Evolutionary conservation across 2,888 invertebrate genomes (phyloP), one percentile per base, ranked within the genome.

Genomic region (Meganola albula): DNA sequence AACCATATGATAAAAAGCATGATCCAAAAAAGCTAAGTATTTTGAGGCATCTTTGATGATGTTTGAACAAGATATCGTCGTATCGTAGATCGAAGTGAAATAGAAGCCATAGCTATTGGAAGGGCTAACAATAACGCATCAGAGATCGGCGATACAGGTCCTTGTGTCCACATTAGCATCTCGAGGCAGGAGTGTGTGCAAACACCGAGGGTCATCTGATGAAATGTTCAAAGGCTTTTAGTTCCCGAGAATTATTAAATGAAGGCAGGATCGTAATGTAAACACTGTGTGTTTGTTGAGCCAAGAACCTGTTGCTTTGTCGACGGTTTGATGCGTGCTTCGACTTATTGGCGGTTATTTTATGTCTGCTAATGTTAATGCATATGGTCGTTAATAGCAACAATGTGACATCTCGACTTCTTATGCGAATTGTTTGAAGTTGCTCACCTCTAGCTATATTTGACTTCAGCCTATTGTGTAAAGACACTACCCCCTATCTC

Each of bases 171-270:
- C 84, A 85, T 83, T 83, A 84, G 84, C 84, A 83, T 83, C 80
- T 83, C 82, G 73, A 71, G 66, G 63, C 74, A 79, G 78, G 77
- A 82, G 84, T 83, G 74, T 79, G 77, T 80, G 84, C 84, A 85
- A 84, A 85, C 85, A 85, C 54, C 67, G 73, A 79, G 84, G 84
- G 84, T 84, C 85, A 85, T 82, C 84, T 82, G 83, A 85, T 85
- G 84, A 84, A 83, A 85, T 85, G 84, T 85, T 84, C 84, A 83
- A 85, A 85, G 84, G 80, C 85, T 85, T 85, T 85, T 85, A 85
- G 84, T 84, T 85, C 85, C 85, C 83, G 84, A 84, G 84, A 83
- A 85, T 84, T 84, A 85, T 85, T 85, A 82, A 85, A 84, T 83
- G 83, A 82, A 80, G 76, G 74, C 84, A 84, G 85, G 85, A 84